Evolutionary conservation across 2,888 invertebrate genomes (phyloP), one percentile per base, ranked within the genome.

Genomic region (Melanchra persicariae): DNA sequence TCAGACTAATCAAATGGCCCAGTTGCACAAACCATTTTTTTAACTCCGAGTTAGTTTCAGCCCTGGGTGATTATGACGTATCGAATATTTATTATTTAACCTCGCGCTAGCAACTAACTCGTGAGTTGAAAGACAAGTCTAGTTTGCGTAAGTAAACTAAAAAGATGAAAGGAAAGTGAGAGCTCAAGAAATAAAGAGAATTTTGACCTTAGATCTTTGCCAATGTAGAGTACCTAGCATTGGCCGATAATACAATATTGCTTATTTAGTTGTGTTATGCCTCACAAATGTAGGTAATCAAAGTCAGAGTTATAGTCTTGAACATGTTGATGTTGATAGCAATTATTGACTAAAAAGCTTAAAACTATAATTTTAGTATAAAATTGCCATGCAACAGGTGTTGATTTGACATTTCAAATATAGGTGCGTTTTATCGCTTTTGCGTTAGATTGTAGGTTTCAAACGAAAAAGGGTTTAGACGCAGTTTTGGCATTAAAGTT

Each of bases 341-440:
- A 57, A 43, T 74, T 57, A 43, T 74, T 57, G 1, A 26, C 34
- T 74, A 51, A 74, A 55, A 57, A 40, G 43, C 15, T 43, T 12
- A 9, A 22, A 12, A 10, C 24, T 43, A 49, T 7, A 63, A 34
- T 72, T 62, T 47, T 62, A 30, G 61, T 55, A 49, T 68, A 24
- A 72, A 64, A 69, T 69, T 55, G 30, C 51, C 5, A 9, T 19
- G 51, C 5, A 37, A 52, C 63, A 67, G 63, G 60, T 71, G 67
- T 65, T 61, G 55, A 62, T 19, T 68, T 80, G 81, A 65, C 81
- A 80, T 79, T 79, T 79, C 62, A 71, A 58, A 59, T 58, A 68
- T 45, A 62, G 73, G 77, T 45, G 81, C 52, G 77, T 68, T 72
- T 79, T 81, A 80, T 76, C 1, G 37, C 64, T n/a, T 58, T 54